Conservation (phyloP, 2,888 invertebrate genomes). For the Leucophenga maculata region DNA sequence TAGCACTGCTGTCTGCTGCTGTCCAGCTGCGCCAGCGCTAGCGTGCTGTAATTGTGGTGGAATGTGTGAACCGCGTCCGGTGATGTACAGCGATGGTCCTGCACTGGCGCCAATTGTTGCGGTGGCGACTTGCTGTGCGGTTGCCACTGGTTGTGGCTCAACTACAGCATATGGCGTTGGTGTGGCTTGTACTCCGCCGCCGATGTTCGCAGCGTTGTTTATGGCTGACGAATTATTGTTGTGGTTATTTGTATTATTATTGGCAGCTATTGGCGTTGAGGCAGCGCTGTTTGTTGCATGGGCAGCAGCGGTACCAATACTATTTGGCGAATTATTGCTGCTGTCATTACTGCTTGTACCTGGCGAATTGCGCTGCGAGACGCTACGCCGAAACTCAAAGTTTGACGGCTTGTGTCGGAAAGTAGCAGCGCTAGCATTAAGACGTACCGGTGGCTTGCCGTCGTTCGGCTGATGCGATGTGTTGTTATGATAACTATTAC, state of each 20-base stretch:
- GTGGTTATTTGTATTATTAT: constrained; percentile 37
- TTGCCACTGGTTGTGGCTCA: constrained; percentile 46
- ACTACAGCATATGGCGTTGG: constrained; percentile 54
- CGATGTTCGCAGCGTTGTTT: neutral
- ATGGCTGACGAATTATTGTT: constrained; percentile 28
- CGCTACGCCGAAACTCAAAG: constrained; percentile 67
- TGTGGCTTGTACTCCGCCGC: constrained; percentile 50
- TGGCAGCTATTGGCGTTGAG: constrained; percentile 40
- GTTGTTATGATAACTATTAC: constrained; percentile 33
- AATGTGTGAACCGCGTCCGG: constrained; percentile 69
- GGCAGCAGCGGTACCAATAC: constrained; percentile 53
- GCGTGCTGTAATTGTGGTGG: constrained; percentile 66
- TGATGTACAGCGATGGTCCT: constrained; percentile 65
- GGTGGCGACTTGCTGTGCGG: constrained; percentile 51
- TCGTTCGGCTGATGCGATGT: constrained; percentile 45
- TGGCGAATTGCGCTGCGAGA: constrained; percentile 72
- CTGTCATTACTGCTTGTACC: constrained; percentile 70
- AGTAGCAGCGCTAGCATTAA: constrained; percentile 63
- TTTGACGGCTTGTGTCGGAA: constrained; percentile 68
- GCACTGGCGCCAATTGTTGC: constrained; percentile 47
- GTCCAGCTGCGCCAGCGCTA: constrained; percentile 57
- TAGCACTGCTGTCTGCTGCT: constrained; percentile 58
- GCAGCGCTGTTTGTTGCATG: constrained; percentile 24
- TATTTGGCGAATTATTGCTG: constrained; percentile 72
- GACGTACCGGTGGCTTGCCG: constrained; percentile 62